These are phyloP conservation scores for Callyntrura guangdongensis DNA, from an alignment of 2,888 invertebrate genomes.

Conservation along the genomic window DNA sequence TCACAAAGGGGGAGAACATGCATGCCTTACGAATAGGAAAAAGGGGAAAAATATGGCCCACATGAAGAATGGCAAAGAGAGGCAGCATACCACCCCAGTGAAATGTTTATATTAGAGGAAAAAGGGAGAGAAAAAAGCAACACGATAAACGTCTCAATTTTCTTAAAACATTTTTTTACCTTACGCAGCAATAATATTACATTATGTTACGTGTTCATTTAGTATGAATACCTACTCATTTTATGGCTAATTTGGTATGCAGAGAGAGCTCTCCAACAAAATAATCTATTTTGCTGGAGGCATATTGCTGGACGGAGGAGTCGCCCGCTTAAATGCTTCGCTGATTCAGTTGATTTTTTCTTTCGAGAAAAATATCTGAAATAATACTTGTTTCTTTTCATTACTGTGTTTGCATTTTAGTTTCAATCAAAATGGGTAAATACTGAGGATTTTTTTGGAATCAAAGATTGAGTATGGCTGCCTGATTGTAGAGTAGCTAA, in stretches of 20 bases:
- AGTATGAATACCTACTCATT: constrained; percentile 42
- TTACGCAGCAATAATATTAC: neutral
- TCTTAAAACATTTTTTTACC: constrained; percentile 4
- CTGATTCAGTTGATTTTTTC: neutral
- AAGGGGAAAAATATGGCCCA: constrained; percentile 19
- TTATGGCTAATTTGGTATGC: constrained; percentile 76
- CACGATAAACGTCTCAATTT: constrained; percentile 63
- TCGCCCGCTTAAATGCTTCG: neutral
- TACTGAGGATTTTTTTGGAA: neutral
- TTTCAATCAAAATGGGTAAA: constrained; percentile 1
- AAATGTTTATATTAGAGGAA: constrained; percentile 71
- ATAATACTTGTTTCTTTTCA: constrained; percentile 5
- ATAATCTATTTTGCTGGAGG: constrained; percentile 47
- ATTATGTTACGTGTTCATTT: too few relatives aligned
- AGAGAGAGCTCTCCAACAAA: neutral
- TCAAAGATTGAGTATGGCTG: neutral
- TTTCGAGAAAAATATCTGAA: neutral
- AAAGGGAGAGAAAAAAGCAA: constrained; percentile 54
- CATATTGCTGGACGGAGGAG: neutral
- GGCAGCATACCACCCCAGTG: constrained; percentile 64
- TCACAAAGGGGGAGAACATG: constrained; percentile 32
- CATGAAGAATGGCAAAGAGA: constrained; percentile 54
- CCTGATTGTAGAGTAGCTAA: neutral
- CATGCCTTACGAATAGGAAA: constrained; percentile 13
- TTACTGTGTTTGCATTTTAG: neutral